Evolutionary conservation across 2,797 vertebrate species (phyloP), one percentile per base, ranked within the genome.

Genomic region (Chelon auratus): DNA sequence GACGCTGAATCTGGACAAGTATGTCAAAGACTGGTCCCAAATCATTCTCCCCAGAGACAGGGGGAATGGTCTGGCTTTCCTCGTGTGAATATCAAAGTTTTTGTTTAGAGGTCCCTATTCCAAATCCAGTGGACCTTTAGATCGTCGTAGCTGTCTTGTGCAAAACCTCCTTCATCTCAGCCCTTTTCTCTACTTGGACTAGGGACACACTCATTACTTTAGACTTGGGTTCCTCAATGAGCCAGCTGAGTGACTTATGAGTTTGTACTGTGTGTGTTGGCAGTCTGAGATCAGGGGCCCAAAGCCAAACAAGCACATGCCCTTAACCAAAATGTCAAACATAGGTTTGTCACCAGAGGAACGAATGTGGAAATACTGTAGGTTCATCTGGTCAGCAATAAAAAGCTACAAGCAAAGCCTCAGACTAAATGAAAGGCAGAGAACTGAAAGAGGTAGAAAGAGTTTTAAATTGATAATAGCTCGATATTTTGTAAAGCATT

Each of bases 261-360:
- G 80, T 75, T 77, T 81, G 67, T 78, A 39, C 77, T 91, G 89
- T 91, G 70, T 91, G 79, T 88, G 87, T 93, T 92, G 93, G 92
- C 88, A 87, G 78, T 52, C 39, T 3, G 26, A 81, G 22, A 82
- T 63, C 72, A 77, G 76, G 51, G 85, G 78, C 81, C 62, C 36
- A 53, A 67, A 78, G 79, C 85, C 87, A 92, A 89, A 87, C 78
- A 77, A 85, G 85, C 77, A 74, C 62, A 76, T 73, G 75, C 80
- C 83, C 83, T 80, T 87, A 82, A 89, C 82, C 87, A 78, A 65
- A 69, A 86, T 88, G 82, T 90, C 73, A 90, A 91, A 91, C 87
- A 86, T 57, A 59, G 76, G 80, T 60, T 80, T 72, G 43, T 85
- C 75, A 82, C 63, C 58, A 64, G 43, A 65, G 48, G 47, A 76